Conservation (phyloP, 1,140 invertebrate genomes). For the Drosophila lacteicornis region DNA sequence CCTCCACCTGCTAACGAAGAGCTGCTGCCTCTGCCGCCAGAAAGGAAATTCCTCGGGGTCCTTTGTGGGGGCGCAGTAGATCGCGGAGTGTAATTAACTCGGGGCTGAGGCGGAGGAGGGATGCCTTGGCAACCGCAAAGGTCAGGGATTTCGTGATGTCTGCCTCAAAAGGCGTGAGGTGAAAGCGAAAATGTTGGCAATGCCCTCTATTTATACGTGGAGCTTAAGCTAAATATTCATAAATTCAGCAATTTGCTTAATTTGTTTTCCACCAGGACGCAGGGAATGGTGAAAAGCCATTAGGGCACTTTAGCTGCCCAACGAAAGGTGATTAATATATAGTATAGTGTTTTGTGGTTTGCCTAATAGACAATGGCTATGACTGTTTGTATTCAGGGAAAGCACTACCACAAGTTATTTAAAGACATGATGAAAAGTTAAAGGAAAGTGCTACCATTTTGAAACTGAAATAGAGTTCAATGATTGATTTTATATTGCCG, state of each 20-base stretch:
- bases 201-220: constrained; percentile 10
- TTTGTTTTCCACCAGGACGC: constrained; percentile 18
- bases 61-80: constrained; percentile 22
- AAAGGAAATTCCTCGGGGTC: constrained; percentile 37
- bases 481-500: too few relatives aligned
- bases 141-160: constrained; percentile 70
- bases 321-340: constrained; percentile 35
- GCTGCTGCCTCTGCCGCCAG: constrained; percentile 16
- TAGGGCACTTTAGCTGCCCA: constrained; percentile 21
- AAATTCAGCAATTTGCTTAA: constrained; percentile 55
- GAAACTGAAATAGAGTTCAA: neutral
- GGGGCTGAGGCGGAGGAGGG: constrained; percentile 5
- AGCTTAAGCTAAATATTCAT: constrained; percentile 43
- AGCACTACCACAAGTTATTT: neutral
- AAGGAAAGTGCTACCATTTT: too few relatives aligned
- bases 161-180: constrained; percentile 48
- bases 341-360: constrained; percentile 3
- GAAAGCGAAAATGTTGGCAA: constrained; percentile 65
- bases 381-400: neutral
- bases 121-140: constrained; percentile 63
- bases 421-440: neutral
- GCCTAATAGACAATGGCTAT: neutral
- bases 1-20: constrained; percentile 32
- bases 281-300: constrained; percentile 23
- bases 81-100: constrained; percentile 69